phyloP scores from a whole-genome alignment of 2,797 vertebrate species.

The Sebastes paucispinis region DNA sequence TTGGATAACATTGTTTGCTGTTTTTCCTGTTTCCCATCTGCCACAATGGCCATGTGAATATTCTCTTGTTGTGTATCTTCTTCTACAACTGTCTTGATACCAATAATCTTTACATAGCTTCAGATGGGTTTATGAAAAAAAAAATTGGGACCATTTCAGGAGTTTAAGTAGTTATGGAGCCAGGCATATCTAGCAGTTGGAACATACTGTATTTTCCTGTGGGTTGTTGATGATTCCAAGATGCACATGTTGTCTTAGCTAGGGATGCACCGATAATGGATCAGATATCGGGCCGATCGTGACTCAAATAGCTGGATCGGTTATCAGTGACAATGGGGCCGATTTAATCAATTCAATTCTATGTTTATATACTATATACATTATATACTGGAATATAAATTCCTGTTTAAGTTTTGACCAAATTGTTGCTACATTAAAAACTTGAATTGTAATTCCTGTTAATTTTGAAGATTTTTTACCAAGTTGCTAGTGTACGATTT shows the following conservation, averaged over 20 bases:
- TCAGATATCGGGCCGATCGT: accelerated
- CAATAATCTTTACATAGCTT: not conserved
- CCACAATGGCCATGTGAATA: not conserved
- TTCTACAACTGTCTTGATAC: not conserved
- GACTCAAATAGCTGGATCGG: too few species aligned
- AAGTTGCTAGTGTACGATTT: too few species aligned
- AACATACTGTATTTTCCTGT: not conserved
- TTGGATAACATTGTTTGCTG: slow-evolving; percentile 40
- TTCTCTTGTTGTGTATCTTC: not conserved
- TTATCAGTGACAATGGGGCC: too few species aligned
- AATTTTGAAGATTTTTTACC: too few species aligned
- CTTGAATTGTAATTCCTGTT: too few species aligned
- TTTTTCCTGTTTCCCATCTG: slow-evolving; percentile 32
- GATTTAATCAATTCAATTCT: too few species aligned
- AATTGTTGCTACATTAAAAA: too few species aligned
- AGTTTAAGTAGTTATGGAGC: slow-evolving; percentile 19
- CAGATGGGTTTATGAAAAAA: not conserved
- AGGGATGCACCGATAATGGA: too few species aligned
- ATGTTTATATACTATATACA: too few species aligned
- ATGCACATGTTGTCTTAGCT: slow-evolving; percentile 12
- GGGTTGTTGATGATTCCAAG: slow-evolving; percentile 9
- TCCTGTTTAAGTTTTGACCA: too few species aligned
- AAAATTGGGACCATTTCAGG: not conserved
- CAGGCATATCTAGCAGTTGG: not conserved
- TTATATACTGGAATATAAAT: too few species aligned